Conservation (phyloP, 2,797 vertebrate genomes). For the Harpagifer antarcticus region DNA sequence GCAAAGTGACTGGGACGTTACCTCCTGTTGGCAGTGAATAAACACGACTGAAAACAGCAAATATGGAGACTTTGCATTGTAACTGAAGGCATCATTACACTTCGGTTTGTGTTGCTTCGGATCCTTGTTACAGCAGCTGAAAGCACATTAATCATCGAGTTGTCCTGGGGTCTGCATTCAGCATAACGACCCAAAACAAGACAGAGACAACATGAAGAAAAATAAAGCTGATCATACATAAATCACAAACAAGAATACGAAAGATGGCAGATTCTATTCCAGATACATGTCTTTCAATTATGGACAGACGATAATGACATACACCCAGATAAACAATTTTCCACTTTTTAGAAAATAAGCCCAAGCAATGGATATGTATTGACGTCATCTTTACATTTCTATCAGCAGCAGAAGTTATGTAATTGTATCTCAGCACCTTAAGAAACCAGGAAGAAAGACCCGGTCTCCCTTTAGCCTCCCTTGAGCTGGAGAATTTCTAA, state of each 20-base stretch:
- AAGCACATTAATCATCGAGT: conserved; percentile 10
- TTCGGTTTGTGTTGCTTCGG: background rate
- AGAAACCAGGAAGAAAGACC: conserved; percentile 24
- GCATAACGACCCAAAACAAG: background rate
- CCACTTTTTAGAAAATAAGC: background rate
- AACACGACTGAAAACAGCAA: background rate
- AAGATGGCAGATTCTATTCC: background rate
- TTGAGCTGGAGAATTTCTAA: conserved; percentile 52
- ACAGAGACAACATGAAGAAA: conserved; percentile 3
- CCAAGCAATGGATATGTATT: background rate
- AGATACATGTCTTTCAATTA: background rate
- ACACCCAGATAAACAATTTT: background rate
- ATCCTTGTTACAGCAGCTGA: conserved; percentile 5
- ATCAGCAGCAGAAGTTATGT: background rate
- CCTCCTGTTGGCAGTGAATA: background rate
- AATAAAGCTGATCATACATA: conserved; percentile 1
- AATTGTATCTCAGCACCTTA: conserved; percentile 26
- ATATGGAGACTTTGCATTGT: conserved; percentile 1
- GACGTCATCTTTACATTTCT: conserved; percentile 20
- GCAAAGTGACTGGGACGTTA: background rate
- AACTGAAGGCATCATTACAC: conserved; percentile 25
- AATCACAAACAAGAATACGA: background rate
- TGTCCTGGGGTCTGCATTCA: background rate
- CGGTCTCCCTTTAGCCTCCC: conserved; percentile 22
- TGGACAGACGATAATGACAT: background rate